Conservation (phyloP, 2,113 vertebrate genomes). For the Diadophis punctatus region DNA sequence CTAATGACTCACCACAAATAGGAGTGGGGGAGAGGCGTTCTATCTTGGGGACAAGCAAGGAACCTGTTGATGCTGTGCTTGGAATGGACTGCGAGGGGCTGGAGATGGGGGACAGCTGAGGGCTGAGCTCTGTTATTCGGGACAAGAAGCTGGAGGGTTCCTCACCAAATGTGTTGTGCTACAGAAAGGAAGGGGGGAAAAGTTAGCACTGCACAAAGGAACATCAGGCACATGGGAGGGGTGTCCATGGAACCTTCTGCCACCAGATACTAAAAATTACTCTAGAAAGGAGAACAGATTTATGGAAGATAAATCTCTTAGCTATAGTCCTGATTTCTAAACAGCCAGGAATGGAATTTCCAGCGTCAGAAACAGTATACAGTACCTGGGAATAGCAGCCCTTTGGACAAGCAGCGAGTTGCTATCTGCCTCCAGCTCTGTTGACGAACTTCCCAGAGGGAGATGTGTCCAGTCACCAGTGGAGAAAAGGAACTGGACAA, state of each 20-base stretch:
- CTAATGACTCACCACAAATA: slow-evolving; percentile 64
- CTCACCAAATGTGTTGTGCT: slow-evolving; percentile 44
- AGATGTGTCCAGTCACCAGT: background rate
- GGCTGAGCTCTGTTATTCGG: slow-evolving; percentile 29
- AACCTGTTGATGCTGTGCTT: background rate
- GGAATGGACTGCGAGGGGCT: slow-evolving; percentile 38
- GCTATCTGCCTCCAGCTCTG: background rate
- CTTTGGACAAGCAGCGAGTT: background rate
- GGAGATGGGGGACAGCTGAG: slow-evolving; percentile 45
- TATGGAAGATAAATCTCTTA: too few relatives aligned
- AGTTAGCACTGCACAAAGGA: too few relatives aligned
- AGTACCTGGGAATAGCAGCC: background rate
- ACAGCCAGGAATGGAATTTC: background rate
- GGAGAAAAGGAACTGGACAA: background rate
- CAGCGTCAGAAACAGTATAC: background rate
- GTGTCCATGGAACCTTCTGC: background rate
- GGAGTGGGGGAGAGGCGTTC: slow-evolving; percentile 84
- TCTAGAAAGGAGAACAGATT: background rate
- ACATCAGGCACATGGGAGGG: background rate
- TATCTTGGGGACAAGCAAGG: slow-evolving; percentile 77
- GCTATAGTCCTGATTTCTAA: background rate
- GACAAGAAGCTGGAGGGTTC: slow-evolving; percentile 54
- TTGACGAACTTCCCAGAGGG: background rate
- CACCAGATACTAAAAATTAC: background rate
- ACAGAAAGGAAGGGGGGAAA: slow-evolving; percentile 27